Evolutionary conservation across 2,797 vertebrate genomes (phyloP).

Genomic region (Lithobates sylvaticus): DNA sequence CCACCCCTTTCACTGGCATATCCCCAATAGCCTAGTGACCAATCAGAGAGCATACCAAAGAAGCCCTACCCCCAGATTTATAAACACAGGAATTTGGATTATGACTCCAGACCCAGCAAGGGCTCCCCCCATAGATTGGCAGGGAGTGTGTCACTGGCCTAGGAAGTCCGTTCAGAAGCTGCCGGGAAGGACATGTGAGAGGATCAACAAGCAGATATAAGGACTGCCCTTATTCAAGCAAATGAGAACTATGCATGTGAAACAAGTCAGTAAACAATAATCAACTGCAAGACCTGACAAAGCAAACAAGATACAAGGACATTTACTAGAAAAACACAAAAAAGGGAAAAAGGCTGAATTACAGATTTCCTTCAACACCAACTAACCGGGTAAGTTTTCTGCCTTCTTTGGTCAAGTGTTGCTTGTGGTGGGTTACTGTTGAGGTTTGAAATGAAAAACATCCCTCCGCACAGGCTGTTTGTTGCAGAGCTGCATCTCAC

Average conservation of each 20-base stretch:
- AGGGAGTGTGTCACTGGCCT: conserved; percentile 33
- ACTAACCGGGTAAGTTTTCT: conserved; percentile 28
- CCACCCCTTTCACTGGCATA: conserved; percentile 39
- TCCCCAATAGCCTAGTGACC: conserved; percentile 6
- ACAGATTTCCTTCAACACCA: conserved; percentile 3
- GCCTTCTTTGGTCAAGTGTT: background rate
- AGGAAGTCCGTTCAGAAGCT: conserved; percentile 1
- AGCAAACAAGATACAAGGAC: background rate
- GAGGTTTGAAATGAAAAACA: background rate
- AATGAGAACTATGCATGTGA: background rate
- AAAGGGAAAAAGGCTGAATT: background rate
- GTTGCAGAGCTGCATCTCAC: background rate
- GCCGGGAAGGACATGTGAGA: background rate
- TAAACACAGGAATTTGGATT: conserved; percentile 78
- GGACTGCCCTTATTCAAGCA: background rate
- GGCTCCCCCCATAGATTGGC: conserved; percentile 61
- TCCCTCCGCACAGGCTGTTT: background rate
- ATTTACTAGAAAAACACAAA: conserved; percentile 6
- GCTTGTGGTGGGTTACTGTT: background rate
- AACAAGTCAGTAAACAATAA: background rate
- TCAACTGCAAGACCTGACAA: background rate
- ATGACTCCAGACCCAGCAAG: conserved; percentile 72
- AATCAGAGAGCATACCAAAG: conserved; percentile 21
- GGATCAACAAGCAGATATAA: background rate
- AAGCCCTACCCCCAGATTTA: conserved; percentile 69